Base-by-base conservation (phyloP, 2,113 vertebrate species). In the Scortum barcoo region DNA sequence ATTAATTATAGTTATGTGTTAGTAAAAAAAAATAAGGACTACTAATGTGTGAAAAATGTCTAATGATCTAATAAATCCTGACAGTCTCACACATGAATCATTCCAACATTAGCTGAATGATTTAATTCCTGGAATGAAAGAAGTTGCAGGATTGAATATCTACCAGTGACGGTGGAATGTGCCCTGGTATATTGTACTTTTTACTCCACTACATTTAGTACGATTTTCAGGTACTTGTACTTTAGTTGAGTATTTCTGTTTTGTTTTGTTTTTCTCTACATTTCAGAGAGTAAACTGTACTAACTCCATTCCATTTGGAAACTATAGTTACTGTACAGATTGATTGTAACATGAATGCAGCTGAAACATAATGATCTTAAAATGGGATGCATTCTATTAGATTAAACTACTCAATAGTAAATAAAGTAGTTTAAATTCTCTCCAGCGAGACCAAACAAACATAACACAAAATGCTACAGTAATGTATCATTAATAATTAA, bases 401-500 rank as follows among this genome's bases (percentile, higher is more conserved):
- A 78, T 58, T 26, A 54, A 69, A 46, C 13, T 54, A 46, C n/a
- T 22, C 19, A 80, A 28, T 5, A 20, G 50, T 65, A 56, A 80
- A 71, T 51, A 74, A 50, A 50, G 33, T 50, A 3, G 14, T 58
- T 75, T 71, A 22, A 75, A 61, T 75, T 28, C 19, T 11, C 12
- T 63, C 51, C 63, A 24, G 38, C 72, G 33, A 13, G 19, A 58
- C 16, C 44, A 76, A 70, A 40, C 44, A 76, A 70, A 40, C 51
- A 28, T 17, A 42, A 68, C 56, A 65, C 48, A 51, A 70, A 71
- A 50, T 69, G 12, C 56, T 79, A 36, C 56, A 33, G 26, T 44
- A 38, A 48, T 71, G 33, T 24, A 71, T 76, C 46, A 17, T 68
- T 74, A 75, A 74, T 67, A 56, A 58, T 36, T 6, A 53, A 54